A percentile compares a stretch with the other conserved stretches of the same genome.
These are phyloP conservation scores for Pteria penguin DNA, from an alignment of 2,888 invertebrate species.

Conservation along the genomic window DNA sequence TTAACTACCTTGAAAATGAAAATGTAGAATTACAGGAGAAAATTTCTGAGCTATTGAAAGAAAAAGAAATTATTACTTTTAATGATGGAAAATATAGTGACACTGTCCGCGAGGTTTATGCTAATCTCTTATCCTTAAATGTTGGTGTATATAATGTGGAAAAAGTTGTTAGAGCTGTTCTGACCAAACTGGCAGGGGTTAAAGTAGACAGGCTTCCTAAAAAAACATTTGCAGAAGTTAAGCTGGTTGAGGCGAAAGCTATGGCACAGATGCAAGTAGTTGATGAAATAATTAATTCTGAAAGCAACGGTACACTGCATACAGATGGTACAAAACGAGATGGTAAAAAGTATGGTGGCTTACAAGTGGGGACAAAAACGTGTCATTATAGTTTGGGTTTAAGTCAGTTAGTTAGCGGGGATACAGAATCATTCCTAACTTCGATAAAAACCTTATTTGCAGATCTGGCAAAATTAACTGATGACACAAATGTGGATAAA, in stretches of 20 bases:
- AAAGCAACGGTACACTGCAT: conserved; percentile 16
- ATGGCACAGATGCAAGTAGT: conserved; percentile 25
- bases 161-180: no score
- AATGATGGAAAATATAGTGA: conserved; percentile 4
- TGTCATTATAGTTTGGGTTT: conserved; percentile 11
- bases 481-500: neutral
- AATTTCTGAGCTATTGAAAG: no score
- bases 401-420: conserved; percentile 5
- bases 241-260: conserved; percentile 22
- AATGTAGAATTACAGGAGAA: no score
- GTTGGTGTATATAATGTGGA: conserved; percentile 24
- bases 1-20: no score
- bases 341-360: conserved; percentile 21
- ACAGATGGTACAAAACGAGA: conserved; percentile 28
- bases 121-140: conserved; percentile 19
- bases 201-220: conserved; percentile 9
- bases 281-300: neutral
- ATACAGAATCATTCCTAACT: neutral
- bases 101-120: conserved; percentile 17
- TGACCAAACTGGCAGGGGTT: conserved; percentile 14
- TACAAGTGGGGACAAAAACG: neutral
- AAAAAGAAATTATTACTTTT: conserved; percentile 16
- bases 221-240: conserved; percentile 23
- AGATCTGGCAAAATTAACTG: neutral
- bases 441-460: neutral